These are phyloP conservation scores for Agrotis exclamationis DNA, from an alignment of 2,888 invertebrate genomes.

Conservation along the genomic window DNA sequence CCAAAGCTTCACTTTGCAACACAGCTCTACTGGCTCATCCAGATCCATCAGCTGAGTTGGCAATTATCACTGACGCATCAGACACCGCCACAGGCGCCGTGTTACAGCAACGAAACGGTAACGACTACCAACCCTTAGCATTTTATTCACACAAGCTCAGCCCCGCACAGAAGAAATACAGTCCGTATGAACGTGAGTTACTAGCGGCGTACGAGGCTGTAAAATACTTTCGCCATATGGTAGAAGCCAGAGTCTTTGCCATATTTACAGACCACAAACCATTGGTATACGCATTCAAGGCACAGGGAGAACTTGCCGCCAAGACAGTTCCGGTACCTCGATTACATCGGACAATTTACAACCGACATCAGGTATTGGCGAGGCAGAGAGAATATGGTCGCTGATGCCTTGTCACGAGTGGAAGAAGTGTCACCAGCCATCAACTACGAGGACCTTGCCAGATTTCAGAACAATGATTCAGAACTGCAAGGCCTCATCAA, in stretches of 20 bases:
- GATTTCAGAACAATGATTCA: neutral
- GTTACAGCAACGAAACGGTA: conserved; percentile 1
- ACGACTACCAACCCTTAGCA: conserved; percentile 3
- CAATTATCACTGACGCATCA: conserved; percentile 9
- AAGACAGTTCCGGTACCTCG: too few relatives aligned
- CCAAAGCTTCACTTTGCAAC: neutral
- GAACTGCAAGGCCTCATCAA: conserved; percentile 2
- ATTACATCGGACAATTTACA: too few relatives aligned
- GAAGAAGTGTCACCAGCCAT: conserved; percentile 3
- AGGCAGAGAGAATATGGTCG: too few relatives aligned
- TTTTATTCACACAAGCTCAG: conserved; percentile 5
- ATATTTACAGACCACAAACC: too few relatives aligned
- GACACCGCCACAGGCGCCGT: neutral
- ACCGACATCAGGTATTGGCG: too few relatives aligned
- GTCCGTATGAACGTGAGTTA: conserved; percentile 9
- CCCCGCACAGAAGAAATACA: conserved; percentile 1
- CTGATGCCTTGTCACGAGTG: conserved; percentile 1
- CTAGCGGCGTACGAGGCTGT: too few relatives aligned
- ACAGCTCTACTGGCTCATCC: conserved; percentile 4
- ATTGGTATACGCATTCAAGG: too few relatives aligned
- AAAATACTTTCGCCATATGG: too few relatives aligned
- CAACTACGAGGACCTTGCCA: conserved; percentile 6
- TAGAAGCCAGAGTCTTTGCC: too few relatives aligned
- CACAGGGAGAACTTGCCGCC: too few relatives aligned
- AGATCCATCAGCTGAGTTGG: conserved; percentile 15